These are phyloP conservation scores for Coelopa pilipes DNA, from an alignment of 2,888 invertebrate genomes.

Conservation along the genomic window DNA sequence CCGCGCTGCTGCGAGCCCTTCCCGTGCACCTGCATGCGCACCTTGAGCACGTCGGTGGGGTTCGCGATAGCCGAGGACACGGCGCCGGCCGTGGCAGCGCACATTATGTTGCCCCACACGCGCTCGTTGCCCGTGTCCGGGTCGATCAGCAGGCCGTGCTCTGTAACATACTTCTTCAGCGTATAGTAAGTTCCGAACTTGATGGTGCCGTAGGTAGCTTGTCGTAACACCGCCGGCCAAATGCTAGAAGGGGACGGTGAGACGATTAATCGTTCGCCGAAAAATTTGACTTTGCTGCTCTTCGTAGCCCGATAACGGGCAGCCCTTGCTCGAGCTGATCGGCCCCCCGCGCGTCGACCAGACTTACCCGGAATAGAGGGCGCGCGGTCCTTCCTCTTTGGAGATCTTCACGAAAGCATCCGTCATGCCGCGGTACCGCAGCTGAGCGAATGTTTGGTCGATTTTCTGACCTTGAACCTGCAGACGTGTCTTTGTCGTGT, in stretches of 20 bases:
- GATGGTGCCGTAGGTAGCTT: slow-evolving; percentile 95
- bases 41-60: slow-evolving; percentile 96
- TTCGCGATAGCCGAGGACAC: slow-evolving; percentile 94
- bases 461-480: slow-evolving; percentile 94
- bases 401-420: slow-evolving; percentile 90
- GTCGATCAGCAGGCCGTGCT: slow-evolving; percentile 67
- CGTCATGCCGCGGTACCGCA: slow-evolving; percentile 90
- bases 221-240: slow-evolving; percentile 90
- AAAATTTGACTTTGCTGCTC: no score
- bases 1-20: slow-evolving; percentile 71
- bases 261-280: no score
- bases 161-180: slow-evolving; percentile 77
- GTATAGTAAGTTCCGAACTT: slow-evolving; percentile 97
- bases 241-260: slow-evolving; percentile 71
- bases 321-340: no score
- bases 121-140: slow-evolving; percentile 68
- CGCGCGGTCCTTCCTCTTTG: slow-evolving; percentile 85
- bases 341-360: neutral
- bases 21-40: slow-evolving; percentile 85
- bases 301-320: no score
- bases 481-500: slow-evolving; percentile 92
- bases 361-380: slow-evolving; percentile 85
- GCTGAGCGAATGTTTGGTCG: slow-evolving; percentile 77
- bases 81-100: slow-evolving; percentile 79
- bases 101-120: slow-evolving; percentile 78